Evolutionary conservation across 2,113 vertebrate genomes (phyloP), one percentile per base, ranked within the genome.

Genomic region (Siniperca knerii): DNA sequence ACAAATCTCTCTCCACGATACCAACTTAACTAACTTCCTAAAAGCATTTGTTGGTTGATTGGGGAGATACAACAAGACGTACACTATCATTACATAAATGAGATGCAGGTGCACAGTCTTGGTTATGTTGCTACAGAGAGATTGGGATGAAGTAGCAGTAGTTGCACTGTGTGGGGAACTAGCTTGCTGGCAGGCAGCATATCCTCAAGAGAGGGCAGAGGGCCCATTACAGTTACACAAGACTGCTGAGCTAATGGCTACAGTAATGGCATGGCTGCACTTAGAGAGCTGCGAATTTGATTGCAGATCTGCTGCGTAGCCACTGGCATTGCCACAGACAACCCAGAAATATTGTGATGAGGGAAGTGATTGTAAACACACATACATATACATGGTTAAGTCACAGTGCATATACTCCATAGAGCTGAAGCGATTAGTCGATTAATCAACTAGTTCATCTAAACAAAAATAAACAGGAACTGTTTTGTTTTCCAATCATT

Each of bases 201-300:
- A 79, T 79, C 78, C 84, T 85, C 79, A 35, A 76, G 89, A 88
- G 81, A 73, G 66, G 82, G 79, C 77, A 90, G 68, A 44, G 80
- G 73, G 75, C 72, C 89, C 90, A 90, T 91, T 89, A 84, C 64
- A 78, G 77, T 73, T 72, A 76, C 76, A 87, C 84, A 82, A 77
- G 79, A 77, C 89, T 87, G 84, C 81, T 77, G 85, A 89, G 86
- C 81, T 90, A 91, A 91, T 88, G 88, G 79, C 92, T 89, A 86
- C 78, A 73, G 82, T 90, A 90, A 93, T 93, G 89, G 84, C 89
- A 88, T 69, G 79, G 80, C 82, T 88, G 80, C 82, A 89, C 71
- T 91, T 79, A 72, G 75, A 85, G 74, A 48, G 79, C 68, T 11
- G 60, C 44, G 33, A 83, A 89, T 92, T 85, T 87, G 83, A 91